These are phyloP conservation scores for Papilio helenus DNA, from an alignment of 1,140 invertebrate species.

Conservation along the genomic window DNA sequence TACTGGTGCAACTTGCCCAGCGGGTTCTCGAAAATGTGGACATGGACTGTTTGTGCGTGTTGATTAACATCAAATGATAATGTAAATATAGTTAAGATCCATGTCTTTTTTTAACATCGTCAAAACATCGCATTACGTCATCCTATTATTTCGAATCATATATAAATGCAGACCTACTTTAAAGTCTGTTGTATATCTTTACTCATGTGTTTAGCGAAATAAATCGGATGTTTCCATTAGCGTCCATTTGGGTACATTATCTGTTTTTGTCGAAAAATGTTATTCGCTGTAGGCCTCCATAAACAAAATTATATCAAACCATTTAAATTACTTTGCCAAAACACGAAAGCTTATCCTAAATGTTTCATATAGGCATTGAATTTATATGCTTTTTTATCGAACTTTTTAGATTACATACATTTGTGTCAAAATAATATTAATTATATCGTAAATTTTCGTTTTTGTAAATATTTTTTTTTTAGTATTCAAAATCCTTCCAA, in stretches of 20 bases:
- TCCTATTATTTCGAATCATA: too few relatives aligned
- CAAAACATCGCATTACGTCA: not conserved
- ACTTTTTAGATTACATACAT: not conserved
- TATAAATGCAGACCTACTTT: not conserved
- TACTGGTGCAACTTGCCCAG: not conserved
- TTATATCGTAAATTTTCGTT: not conserved
- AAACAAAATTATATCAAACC: slow-evolving; percentile 8
- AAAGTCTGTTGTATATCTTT: not conserved
- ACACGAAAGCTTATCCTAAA: slow-evolving; percentile 10
- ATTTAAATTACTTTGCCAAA: slow-evolving; percentile 4
- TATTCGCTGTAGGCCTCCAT: not conserved
- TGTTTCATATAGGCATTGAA: slow-evolving; percentile 1
- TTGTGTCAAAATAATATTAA: not conserved
- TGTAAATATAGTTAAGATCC: not conserved
- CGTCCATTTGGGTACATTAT: not conserved
- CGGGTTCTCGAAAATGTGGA: slow-evolving; percentile 6
- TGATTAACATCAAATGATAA: slow-evolving; percentile 6
- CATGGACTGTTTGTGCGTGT: not conserved
- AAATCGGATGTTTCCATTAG: not conserved
- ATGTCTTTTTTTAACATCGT: not conserved
- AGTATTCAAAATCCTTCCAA: not conserved
- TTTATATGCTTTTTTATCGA: not conserved
- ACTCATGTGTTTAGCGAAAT: not conserved
- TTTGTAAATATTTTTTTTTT: not conserved
- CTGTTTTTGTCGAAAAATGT: not conserved